Evolutionary conservation across 1,140 invertebrate genomes (phyloP).

Genomic region (Drosophila fuyamai): DNA sequence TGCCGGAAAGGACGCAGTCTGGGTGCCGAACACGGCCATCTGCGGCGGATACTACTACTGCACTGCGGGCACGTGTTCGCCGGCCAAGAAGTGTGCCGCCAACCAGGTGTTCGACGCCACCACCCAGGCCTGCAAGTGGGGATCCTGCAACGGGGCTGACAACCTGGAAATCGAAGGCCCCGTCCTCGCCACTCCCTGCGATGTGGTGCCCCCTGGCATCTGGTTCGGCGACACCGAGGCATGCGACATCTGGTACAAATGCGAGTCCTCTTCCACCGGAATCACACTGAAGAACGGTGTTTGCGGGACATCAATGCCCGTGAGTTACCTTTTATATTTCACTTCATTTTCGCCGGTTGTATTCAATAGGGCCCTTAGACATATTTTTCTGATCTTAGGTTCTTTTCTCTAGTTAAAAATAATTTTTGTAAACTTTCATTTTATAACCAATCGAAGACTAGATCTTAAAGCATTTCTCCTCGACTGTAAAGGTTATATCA

Average conservation of each 20-base stretch:
- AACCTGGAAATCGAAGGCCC: background rate
- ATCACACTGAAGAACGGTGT: rapidly evolving
- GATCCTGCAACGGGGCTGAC: background rate
- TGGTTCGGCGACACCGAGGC: conserved; percentile 39
- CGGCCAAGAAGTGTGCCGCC: conserved; percentile 6
- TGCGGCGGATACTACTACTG: conserved; percentile 47
- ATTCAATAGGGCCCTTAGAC: too few species aligned
- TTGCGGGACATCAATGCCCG: background rate
- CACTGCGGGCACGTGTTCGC: background rate
- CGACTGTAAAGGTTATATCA: too few species aligned
- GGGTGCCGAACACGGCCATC: conserved; percentile 30
- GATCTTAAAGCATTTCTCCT: too few species aligned
- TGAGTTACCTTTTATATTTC: conserved; percentile 14
- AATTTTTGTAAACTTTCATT: too few species aligned
- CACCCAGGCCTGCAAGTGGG: conserved; percentile 10
- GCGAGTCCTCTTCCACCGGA: background rate
- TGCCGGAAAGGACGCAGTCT: conserved; percentile 4
- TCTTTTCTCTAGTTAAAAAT: too few species aligned
- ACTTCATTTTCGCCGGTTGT: too few species aligned
- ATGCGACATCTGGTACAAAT: conserved; percentile 38
- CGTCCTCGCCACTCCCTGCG: conserved; percentile 8
- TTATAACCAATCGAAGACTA: too few species aligned
- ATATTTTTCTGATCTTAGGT: too few species aligned
- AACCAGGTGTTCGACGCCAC: conserved; percentile 7
- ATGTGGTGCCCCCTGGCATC: conserved; percentile 29